These are phyloP conservation scores for Kryptopterus vitreolus DNA, from an alignment of 2,797 vertebrate species.

Conservation along the genomic window DNA sequence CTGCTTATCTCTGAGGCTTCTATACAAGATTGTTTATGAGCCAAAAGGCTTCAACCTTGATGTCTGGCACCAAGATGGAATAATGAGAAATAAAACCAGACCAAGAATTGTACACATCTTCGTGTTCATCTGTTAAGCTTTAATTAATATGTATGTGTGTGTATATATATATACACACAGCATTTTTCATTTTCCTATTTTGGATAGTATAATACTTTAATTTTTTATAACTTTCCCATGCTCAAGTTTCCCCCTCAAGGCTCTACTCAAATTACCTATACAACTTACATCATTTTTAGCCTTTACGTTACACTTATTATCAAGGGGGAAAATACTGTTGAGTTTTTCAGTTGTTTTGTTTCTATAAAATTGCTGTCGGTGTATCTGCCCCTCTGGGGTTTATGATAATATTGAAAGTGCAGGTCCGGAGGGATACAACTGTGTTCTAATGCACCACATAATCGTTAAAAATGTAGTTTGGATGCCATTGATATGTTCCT, in stretches of 20 bases:
- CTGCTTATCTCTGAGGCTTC: neutral
- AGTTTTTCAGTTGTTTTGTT: neutral
- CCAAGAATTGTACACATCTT: neutral
- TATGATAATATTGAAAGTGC: neutral
- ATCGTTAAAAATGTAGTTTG: neutral
- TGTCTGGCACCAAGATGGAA: neutral
- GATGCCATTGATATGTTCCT: neutral
- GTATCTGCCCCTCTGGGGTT: neutral
- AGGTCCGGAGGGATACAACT: neutral
- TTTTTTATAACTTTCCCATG: neutral
- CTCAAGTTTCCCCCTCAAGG: neutral
- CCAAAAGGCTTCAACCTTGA: slow-evolving; percentile 7
- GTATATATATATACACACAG: too few species aligned
- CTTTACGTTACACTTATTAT: neutral
- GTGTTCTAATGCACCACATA: neutral
- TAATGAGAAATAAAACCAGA: neutral
- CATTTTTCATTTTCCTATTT: neutral
- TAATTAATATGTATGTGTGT: too few species aligned
- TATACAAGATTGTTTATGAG: neutral
- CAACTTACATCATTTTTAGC: neutral
- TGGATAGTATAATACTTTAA: neutral
- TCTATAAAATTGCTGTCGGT: neutral
- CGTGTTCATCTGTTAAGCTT: neutral
- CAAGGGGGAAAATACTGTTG: neutral
- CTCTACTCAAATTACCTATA: neutral